Percentiles rank a stretch among this genome's conserved stretches.
These are phyloP conservation scores for Masnerella sp. DNA, from an alignment of 2,888 invertebrate genomes.

Conservation along the genomic window DNA sequence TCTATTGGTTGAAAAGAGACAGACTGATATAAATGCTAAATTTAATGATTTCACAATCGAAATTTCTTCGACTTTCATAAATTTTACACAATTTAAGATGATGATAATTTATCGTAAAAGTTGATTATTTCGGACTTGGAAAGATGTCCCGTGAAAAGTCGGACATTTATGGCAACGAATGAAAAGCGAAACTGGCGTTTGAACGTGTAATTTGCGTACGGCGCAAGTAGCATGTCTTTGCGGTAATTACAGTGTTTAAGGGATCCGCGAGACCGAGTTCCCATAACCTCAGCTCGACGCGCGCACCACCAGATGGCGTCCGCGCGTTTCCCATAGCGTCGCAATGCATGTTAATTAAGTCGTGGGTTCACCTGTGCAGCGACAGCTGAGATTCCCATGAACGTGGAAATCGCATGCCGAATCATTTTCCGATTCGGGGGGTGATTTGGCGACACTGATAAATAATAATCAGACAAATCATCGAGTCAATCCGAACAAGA, in stretches of 20 bases:
- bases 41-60: too few species aligned
- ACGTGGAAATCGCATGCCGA: conserved; percentile 52
- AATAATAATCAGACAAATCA: not conserved
- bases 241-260: conserved; percentile 75
- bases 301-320: conserved; percentile 62
- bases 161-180: conserved; percentile 28
- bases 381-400: conserved; percentile 72
- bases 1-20: too few species aligned
- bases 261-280: conserved; percentile 73
- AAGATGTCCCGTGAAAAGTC: conserved; percentile 33
- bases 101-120: not conserved
- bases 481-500: too few species aligned
- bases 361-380: conserved; percentile 62
- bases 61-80: too few species aligned
- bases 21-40: too few species aligned
- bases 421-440: conserved; percentile 11
- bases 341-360: conserved; percentile 56
- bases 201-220: conserved; percentile 69
- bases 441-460: conserved; percentile 5
- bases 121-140: not conserved
- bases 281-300: conserved; percentile 71
- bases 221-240: conserved; percentile 73
- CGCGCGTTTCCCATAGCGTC: conserved; percentile 61
- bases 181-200: conserved; percentile 63
- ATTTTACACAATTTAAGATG: too few species aligned